Percentiles rank a stretch among this genome's conserved stretches.
phyloP scores from a whole-genome alignment of 2,797 vertebrate genomes.

The Menidia menidia region DNA sequence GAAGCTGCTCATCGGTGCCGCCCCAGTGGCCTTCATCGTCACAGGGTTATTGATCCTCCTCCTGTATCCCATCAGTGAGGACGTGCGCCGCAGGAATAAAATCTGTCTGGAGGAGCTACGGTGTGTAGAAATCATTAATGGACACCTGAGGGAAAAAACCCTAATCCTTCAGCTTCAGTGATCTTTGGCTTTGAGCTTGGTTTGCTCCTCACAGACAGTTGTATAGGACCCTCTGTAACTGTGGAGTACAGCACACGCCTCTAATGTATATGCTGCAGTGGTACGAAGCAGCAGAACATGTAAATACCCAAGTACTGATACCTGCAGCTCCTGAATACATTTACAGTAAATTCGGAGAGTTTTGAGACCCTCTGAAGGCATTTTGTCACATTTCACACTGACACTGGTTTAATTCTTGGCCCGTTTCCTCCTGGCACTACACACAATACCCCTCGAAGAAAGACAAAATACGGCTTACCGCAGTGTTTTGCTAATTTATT shows the following conservation, averaged over 20 bases:
- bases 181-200: neutral
- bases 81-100: conserved; percentile 85
- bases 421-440: neutral
- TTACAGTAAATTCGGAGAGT: neutral
- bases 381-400: neutral
- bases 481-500: neutral
- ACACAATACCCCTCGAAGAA: neutral
- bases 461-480: neutral
- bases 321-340: conserved; percentile 2
- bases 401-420: neutral
- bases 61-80: conserved; percentile 90
- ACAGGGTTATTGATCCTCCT: conserved; percentile 89
- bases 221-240: neutral
- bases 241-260: neutral
- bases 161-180: neutral
- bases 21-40: conserved; percentile 90
- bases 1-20: conserved; percentile 91
- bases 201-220: neutral
- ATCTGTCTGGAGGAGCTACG: conserved; percentile 86
- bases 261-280: conserved; percentile 1
- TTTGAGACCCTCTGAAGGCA: neutral
- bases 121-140: conserved; percentile 71
- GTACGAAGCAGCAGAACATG: neutral
- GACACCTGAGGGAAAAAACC: conserved; percentile 17
- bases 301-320: conserved; percentile 7